Base-by-base conservation (phyloP, 2,113 vertebrate genomes). In the Corythoichthys intestinalis region DNA sequence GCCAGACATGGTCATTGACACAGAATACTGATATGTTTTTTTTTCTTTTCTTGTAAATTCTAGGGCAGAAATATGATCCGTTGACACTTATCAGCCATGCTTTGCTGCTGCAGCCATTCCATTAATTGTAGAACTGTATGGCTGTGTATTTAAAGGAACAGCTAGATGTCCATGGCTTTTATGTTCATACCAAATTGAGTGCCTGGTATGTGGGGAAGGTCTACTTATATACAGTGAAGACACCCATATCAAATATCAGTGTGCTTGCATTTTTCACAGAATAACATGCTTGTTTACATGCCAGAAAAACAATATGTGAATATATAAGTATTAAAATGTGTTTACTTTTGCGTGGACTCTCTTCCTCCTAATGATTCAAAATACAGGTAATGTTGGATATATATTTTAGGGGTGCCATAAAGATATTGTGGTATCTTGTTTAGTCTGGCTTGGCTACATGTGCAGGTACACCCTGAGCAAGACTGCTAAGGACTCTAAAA, bases 1-100 rank as follows among this genome's bases (percentile, higher is more conserved):
- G 80, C 76, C 80, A 82, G 83, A 86, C 81, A 75, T 73, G 71
- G 72, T 14, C 61, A 71, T 82, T 78, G 78, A 81, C 67, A 53
- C 72, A 64, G 84, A 88, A 87, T 87, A 88, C 87, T 83, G 85
- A 90, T 85, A 78, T 66, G 71, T 74, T 73, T 81, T 71, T 87
- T 10, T 14, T 28, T 10, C 9, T 28, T 11, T 10, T 85, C 28
- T 28, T 48, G 28, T 83, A 82, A 78, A 71, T 83, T 83, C 76
- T 80, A 67, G 69, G 78, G 71, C 84, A 71, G 78, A 81, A 83
- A 75, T 74, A 81, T 83, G 85, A 86, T 85, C 86, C 70, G 69
- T 63, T 63, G 80, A 79, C 83, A 78, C 77, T 77, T 67, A 76
- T 84, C 80, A 75, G 74, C 66, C 65, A 71, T 46, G 67, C 75